Base-by-base conservation (phyloP, 2,113 vertebrate genomes). In the Tragelaphus buxtoni region DNA sequence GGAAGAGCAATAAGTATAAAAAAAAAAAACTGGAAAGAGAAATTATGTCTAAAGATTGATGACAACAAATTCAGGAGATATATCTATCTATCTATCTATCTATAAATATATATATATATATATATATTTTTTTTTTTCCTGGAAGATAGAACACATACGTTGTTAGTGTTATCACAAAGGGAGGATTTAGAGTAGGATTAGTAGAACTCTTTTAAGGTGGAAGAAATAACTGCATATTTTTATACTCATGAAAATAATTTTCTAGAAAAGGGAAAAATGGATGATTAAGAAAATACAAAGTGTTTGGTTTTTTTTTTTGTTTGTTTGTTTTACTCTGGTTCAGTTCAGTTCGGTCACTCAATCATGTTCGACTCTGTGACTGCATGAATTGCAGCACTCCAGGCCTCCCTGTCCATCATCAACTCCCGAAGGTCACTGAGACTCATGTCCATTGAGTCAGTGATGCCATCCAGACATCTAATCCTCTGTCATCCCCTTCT, bases 361-460 rank as follows among this genome's bases (percentile, higher is more conserved):
- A 4, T 26, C 1, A 1, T 26, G 56, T 26, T 4, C 4, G 0
- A 58, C 56, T 58, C 56, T 58, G 24, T 2, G 24, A 58, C 9
- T 9, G 9, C 24, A 58, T 47, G 47, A 47, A 47, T 47, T 47
- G 47, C 2, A 47, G 56, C 56, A 11, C 4, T 0, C 56, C 22
- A 58, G 56, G 56, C 9, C 9, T 58, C 9, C 9, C 56, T 58
- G 24, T 58, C 24, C 56, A 26, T 58, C 56, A 58, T 9, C 4
- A 11, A 4, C 56, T 11, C 24, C 1, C 0, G 0, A 9, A 1
- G 24, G 26, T 56, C 56, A 58, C 9, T 58, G 22, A 26, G 0
- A 58, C 56, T 26, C 56, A 58, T 1, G 4, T 58, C 1, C 56
- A 58, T 58, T 3, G 9, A 26, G 56, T 26, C 9, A 1, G 56